phyloP scores from a whole-genome alignment of 1,140 invertebrate genomes.

The Apis florea region DNA sequence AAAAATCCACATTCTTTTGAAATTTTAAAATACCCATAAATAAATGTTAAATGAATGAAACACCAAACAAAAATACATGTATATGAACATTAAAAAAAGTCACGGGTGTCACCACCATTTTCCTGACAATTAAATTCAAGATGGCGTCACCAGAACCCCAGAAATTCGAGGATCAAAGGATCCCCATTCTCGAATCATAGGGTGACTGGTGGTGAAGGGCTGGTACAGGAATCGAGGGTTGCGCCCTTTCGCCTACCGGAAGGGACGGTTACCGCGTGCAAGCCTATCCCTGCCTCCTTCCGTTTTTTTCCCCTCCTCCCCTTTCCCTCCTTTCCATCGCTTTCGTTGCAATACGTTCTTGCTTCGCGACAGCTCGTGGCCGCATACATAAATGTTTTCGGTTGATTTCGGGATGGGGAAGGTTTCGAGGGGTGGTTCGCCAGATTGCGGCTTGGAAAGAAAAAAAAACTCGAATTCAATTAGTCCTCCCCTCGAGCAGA shows the following conservation, averaged over 20 bases:
- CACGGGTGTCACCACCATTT: slow-evolving; percentile 72
- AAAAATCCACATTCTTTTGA: too few relatives aligned
- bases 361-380: slow-evolving; percentile 56
- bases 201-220: slow-evolving; percentile 58
- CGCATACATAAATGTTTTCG: slow-evolving; percentile 55
- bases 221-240: slow-evolving; percentile 58
- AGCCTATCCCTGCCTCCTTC: slow-evolving; percentile 65
- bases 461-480: slow-evolving; percentile 56
- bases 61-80: too few relatives aligned
- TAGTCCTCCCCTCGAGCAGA: slow-evolving; percentile 21
- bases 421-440: slow-evolving; percentile 27
- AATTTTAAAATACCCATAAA: slow-evolving; percentile 10
- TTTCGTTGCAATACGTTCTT: slow-evolving; percentile 60
- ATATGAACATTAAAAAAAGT: not conserved
- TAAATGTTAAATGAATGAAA: not conserved
- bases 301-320: slow-evolving; percentile 60
- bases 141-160: slow-evolving; percentile 72
- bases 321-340: slow-evolving; percentile 40
- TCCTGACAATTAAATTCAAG: slow-evolving; percentile 78
- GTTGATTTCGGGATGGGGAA: slow-evolving; percentile 57
- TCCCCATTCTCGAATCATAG: slow-evolving; percentile 73
- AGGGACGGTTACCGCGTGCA: slow-evolving; percentile 69
- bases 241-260: slow-evolving; percentile 69
- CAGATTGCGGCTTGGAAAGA: slow-evolving; percentile 24
- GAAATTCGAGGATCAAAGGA: slow-evolving; percentile 36